Percentiles rank a stretch among this genome's conserved stretches.
These are phyloP conservation scores for Phymanthus crucifer DNA, from an alignment of 92 coral and sea anemone species.

Conservation along the genomic window DNA sequence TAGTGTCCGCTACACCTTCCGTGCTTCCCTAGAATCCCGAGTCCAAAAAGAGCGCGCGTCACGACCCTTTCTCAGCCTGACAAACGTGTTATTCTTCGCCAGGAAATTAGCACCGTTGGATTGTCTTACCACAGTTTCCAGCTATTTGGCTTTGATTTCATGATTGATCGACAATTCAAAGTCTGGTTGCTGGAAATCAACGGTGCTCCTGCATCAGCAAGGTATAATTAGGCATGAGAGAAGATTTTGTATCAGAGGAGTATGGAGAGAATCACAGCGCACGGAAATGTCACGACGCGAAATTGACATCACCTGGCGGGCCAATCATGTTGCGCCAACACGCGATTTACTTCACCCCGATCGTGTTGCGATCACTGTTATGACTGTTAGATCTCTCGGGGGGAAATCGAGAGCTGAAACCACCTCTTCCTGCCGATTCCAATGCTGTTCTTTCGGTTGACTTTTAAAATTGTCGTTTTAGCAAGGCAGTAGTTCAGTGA, in stretches of 20 bases:
- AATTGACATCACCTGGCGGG: no score
- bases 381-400: background rate
- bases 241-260: no score
- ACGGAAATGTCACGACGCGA: no score
- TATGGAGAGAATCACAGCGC: no score
- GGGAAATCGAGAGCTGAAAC: background rate
- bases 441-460: background rate
- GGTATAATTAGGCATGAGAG: constrained; percentile 36
- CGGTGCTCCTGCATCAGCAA: constrained; percentile 86
- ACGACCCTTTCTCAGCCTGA: background rate
- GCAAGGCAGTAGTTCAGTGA: background rate
- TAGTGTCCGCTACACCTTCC: no score
- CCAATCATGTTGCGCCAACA: no score
- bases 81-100: background rate
- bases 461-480: background rate
- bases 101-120: constrained; percentile 66
- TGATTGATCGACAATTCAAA: constrained; percentile 60
- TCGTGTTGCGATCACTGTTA: no score
- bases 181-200: constrained; percentile 84
- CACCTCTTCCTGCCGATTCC: background rate
- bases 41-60: background rate
- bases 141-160: constrained; percentile 82
- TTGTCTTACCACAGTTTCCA: constrained; percentile 76
- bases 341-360: no score
- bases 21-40: background rate